Base-by-base conservation (phyloP, 1,140 invertebrate species). In the Tetranychus urticae region DNA sequence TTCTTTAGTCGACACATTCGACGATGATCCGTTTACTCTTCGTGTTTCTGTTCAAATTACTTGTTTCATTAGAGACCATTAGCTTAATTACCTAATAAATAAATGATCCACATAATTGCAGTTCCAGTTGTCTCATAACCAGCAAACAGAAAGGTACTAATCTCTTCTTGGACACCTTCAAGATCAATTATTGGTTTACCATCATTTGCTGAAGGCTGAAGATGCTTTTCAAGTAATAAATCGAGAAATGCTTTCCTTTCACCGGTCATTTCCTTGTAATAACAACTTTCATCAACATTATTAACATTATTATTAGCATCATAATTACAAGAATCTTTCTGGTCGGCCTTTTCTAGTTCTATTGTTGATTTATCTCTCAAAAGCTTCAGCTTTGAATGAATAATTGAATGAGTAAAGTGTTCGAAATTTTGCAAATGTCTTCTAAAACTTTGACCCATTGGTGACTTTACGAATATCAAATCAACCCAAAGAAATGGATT, bases 71-170 rank as follows among this genome's bases (percentile, higher is more conserved):
- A n/a, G n/a, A n/a, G n/a, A n/a, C n/a, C n/a, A n/a, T 47, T n/a
- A 14, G 12, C 45, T 46, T 73, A 59, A 45, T 65, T 61, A 3
- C 72, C 72, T 5, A 74, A 57, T 33, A 68, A 65, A 58, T 71
- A 72, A n/a, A 74, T 57, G 2, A 67, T 70, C 69, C 45, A 68
- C 54, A 66, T 68, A 65, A 60, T 35, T 12, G 66, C 61, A 23
- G 62, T 63, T 13, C 66, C 59, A 2, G 67, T 68, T 10, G 67
- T 68, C 58, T 68, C 67, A 57, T 68, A 67, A 13, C 67, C 65
- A 55, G 77, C 78, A 71, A 79, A 79, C 76, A 80, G 86, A 66
- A 88, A 88, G 4, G 85, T 88, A 67, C 86, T 84, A 23, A 86
- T 84, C 75, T 88, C 85, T 69, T 87, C 84, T 56, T 81, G 74